Percentiles rank a stretch among this genome's conserved stretches.
Evolutionary conservation across 2,888 invertebrate species (phyloP).

Genomic region (Epirrita christyi): DNA sequence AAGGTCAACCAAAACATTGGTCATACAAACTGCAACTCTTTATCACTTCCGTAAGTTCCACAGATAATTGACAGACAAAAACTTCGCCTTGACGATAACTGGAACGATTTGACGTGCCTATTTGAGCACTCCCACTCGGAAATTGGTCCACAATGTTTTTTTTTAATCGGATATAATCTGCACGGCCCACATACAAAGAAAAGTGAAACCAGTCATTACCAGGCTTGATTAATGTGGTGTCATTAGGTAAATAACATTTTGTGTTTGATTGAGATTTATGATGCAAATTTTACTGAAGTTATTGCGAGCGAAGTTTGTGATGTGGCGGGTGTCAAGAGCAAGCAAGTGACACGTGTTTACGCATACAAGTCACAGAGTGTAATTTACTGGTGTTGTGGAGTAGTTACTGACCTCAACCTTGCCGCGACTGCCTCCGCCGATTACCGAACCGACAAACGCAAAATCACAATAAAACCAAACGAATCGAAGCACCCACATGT

Average conservation of each 20-base stretch:
- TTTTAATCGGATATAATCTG: constrained; percentile 52
- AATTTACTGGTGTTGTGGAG: constrained; percentile 59
- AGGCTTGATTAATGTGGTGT: constrained; percentile 56
- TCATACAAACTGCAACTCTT: constrained; percentile 51
- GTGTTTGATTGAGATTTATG: constrained; percentile 51
- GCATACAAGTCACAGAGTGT: constrained; percentile 64
- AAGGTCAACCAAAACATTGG: constrained; percentile 54
- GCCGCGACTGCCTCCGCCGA: constrained; percentile 67
- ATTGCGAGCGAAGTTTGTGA: constrained; percentile 31
- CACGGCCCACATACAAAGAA: constrained; percentile 55
- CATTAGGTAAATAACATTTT: constrained; percentile 50
- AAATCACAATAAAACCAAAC: constrained; percentile 61
- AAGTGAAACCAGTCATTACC: constrained; percentile 62
- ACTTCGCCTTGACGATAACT: constrained; percentile 52
- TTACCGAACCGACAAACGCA: constrained; percentile 63
- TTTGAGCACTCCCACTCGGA: constrained; percentile 52
- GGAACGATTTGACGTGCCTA: constrained; percentile 45
- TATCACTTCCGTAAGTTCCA: constrained; percentile 68
- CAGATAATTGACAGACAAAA: constrained; percentile 52
- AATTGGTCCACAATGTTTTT: constrained; percentile 52
- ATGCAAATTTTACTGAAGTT: constrained; percentile 30
- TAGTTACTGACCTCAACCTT: constrained; percentile 79
- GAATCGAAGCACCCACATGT: constrained; percentile 67
- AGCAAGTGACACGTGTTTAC: constrained; percentile 59
- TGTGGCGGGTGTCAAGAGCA: constrained; percentile 36